Conservation (phyloP, 2,888 invertebrate genomes). For the Drosophila ezoana region DNA sequence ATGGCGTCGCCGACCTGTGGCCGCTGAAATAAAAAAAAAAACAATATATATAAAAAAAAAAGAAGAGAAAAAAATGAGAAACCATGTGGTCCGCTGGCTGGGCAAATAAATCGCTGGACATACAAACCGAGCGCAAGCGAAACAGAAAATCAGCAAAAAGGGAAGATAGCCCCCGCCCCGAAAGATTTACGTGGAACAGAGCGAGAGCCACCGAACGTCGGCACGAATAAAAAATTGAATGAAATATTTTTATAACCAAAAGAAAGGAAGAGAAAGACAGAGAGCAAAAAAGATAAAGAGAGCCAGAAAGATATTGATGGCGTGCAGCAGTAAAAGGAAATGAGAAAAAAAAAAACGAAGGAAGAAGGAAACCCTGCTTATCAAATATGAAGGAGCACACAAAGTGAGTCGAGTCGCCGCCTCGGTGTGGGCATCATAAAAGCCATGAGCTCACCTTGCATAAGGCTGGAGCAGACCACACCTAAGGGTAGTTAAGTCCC, state of each 20-base stretch:
- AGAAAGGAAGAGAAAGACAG: conserved; percentile 24
- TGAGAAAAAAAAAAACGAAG: conserved; percentile 9
- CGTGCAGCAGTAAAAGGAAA: conserved; percentile 56
- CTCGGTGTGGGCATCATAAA: conserved; percentile 66
- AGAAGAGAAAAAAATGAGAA: conserved; percentile 73
- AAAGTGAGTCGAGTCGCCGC: conserved; percentile 69
- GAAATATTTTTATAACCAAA: conserved; percentile 82
- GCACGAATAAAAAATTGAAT: conserved; percentile 76
- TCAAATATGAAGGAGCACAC: conserved; percentile 79
- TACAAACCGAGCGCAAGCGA: conserved; percentile 63
- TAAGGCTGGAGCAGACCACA: conserved; percentile 44
- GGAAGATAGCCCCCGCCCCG: conserved; percentile 22
- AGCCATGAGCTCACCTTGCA: conserved; percentile 75
- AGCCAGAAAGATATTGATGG: conserved; percentile 70
- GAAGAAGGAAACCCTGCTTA: conserved; percentile 66
- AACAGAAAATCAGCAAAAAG: conserved; percentile 53
- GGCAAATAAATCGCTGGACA: conserved; percentile 77
- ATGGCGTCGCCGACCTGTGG: conserved; percentile 65
- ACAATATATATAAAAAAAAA: conserved; percentile 16
- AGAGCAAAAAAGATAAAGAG: conserved; percentile 9
- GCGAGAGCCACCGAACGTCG: conserved; percentile 56
- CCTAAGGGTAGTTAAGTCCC: conserved; percentile 75
- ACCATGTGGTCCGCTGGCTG: conserved; percentile 69
- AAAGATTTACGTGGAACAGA: conserved; percentile 31
- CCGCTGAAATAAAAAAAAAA: conserved; percentile 31